Evolutionary conservation across 2,888 invertebrate species (phyloP).

Genomic region (Crematogaster levior): DNA sequence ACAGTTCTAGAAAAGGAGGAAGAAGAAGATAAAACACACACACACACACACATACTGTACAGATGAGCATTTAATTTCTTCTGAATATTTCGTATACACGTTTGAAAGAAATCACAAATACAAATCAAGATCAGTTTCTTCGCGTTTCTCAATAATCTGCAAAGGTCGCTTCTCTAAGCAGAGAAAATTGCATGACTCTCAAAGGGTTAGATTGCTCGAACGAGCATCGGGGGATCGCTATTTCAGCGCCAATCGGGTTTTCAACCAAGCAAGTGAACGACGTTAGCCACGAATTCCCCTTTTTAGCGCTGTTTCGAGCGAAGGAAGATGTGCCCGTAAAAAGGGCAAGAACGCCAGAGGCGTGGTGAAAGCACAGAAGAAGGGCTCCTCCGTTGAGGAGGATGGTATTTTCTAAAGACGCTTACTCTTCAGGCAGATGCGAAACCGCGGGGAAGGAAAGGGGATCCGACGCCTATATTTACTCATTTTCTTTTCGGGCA

Average conservation of each 20-base stretch:
- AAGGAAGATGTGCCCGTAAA: conserved; percentile 40
- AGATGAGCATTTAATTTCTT: conserved; percentile 1
- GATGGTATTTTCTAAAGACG: conserved; percentile 73
- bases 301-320: conserved; percentile 49
- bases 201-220: conserved; percentile 46
- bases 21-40: background rate
- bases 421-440: conserved; percentile 72
- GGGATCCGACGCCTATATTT: conserved; percentile 67
- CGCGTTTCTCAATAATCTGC: conserved; percentile 22
- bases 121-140: conserved; percentile 27
- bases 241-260: conserved; percentile 59
- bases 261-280: conserved; percentile 57
- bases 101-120: background rate
- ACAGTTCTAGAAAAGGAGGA: too few relatives aligned
- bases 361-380: conserved; percentile 39
- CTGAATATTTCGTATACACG: background rate
- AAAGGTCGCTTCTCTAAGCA: conserved; percentile 15
- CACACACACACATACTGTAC: background rate
- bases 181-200: conserved; percentile 52
- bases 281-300: conserved; percentile 53
- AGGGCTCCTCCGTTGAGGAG: conserved; percentile 28
- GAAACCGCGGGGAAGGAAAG: conserved; percentile 60
- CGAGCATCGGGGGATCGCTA: conserved; percentile 51
- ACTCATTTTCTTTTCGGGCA: conserved; percentile 74
- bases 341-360: conserved; percentile 54